Evolutionary conservation across 2,888 invertebrate genomes (phyloP).

Genomic region (Odontomyia ornata): DNA sequence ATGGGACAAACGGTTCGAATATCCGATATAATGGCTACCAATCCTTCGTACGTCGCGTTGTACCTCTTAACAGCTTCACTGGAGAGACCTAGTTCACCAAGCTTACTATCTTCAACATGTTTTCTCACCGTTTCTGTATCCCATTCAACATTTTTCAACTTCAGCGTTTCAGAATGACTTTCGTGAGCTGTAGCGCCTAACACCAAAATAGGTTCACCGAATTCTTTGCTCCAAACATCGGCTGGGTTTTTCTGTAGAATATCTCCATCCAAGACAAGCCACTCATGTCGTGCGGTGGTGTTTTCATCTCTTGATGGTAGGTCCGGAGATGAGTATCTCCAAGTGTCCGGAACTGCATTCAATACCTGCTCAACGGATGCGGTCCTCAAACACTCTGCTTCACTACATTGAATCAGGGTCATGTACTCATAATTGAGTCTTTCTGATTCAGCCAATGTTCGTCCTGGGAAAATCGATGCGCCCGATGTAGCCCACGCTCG

Average conservation of each 20-base stretch:
- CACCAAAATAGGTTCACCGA: constrained; percentile 67
- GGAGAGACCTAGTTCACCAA: constrained; percentile 72
- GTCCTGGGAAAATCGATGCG: constrained; percentile 77
- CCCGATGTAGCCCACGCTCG: constrained; percentile 84
- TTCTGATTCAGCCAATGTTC: constrained; percentile 70
- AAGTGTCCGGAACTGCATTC: constrained; percentile 75
- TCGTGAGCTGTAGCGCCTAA: constrained; percentile 81
- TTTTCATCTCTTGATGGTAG: constrained; percentile 68
- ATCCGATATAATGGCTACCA: constrained; percentile 79
- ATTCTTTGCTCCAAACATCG: constrained; percentile 70
- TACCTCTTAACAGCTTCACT: constrained; percentile 72
- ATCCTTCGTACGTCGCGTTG: constrained; percentile 73
- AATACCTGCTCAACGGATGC: constrained; percentile 69
- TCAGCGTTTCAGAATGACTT: constrained; percentile 71
- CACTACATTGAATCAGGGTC: constrained; percentile 67
- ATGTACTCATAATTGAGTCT: constrained; percentile 71
- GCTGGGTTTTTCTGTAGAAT: constrained; percentile 74
- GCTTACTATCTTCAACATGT: constrained; percentile 67
- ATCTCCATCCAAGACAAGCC: constrained; percentile 79
- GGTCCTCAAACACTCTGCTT: constrained; percentile 69
- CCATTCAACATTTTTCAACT: constrained; percentile 72
- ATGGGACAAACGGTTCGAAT: constrained; percentile 83
- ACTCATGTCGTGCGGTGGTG: constrained; percentile 71
- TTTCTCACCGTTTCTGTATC: constrained; percentile 72
- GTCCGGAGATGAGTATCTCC: constrained; percentile 71